Conservation (phyloP, 2,113 vertebrate genomes). For the Eptesicus fuscus region DNA sequence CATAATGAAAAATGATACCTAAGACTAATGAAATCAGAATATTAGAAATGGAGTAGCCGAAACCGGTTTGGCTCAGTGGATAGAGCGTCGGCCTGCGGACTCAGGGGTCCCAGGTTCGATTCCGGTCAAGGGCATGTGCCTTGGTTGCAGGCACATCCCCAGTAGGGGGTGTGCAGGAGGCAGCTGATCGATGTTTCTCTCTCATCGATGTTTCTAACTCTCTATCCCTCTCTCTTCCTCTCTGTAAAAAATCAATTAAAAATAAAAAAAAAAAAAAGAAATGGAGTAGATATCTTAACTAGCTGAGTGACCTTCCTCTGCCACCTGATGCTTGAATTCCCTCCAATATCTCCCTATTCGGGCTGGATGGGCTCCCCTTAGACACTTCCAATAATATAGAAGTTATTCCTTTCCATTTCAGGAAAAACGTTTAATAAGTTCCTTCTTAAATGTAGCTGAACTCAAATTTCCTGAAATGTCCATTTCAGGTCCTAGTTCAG, state of each 20-base stretch:
- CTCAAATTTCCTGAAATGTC: conserved; percentile 12
- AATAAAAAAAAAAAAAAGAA: too few species aligned
- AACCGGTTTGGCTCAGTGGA: too few species aligned
- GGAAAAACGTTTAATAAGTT: conserved; percentile 17
- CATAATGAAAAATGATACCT: background rate
- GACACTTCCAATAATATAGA: background rate
- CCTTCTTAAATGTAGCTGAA: background rate
- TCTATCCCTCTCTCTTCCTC: too few species aligned
- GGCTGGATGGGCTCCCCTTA: background rate
- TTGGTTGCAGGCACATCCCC: too few species aligned
- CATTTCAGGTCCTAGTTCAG: conserved; percentile 1
- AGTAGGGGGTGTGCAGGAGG: too few species aligned
- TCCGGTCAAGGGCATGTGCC: too few species aligned
- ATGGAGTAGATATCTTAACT: background rate
- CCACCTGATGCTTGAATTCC: background rate
- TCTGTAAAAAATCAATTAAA: too few species aligned
- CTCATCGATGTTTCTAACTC: too few species aligned
- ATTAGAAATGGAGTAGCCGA: background rate
- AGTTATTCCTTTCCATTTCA: background rate
- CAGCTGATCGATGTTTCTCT: too few species aligned
- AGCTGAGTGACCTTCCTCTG: background rate
- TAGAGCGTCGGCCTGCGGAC: too few species aligned
- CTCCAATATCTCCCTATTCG: background rate
- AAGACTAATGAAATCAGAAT: background rate
- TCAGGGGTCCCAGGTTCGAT: too few species aligned